Base-by-base conservation (phyloP, 1,140 invertebrate genomes). In the Meteorus sp. region DNA sequence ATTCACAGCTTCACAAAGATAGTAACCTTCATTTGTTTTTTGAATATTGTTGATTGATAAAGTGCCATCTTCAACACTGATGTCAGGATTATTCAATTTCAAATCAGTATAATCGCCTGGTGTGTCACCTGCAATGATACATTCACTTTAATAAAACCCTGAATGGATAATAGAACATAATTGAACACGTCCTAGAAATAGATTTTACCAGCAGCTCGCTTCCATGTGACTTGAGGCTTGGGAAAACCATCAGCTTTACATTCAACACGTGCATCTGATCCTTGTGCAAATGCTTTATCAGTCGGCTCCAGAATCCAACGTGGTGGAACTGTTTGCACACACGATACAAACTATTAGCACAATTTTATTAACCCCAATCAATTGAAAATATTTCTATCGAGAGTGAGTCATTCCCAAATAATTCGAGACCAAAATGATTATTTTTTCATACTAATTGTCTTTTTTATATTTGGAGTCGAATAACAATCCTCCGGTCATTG, bases 221-320 rank as follows among this genome's bases (percentile, higher is more conserved):
- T 97, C 95, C 95, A 98, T 63, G 91, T 92, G 11, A 97, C 91
- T 71, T 88, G 86, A 50, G 95, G 95, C 80, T 91, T 90, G 22
- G 95, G 95, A 79, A 95, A 96, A 61, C 95, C 95, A 81, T 95
- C 91, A 71, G 94, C 93, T 85, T 94, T 94, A 80, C 95, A 98
- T 85, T 97, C 93, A 65, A 97, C 88, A 73, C 92, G 88, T 56
- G 94, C 93, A 78, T 93, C 91, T 65, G 91, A 92, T 50, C 92
- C 92, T 80, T 97, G 91, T 66, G 94, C 93, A 81, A 97, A 96
- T 73, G 92, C 93, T 81, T 95, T 94, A 74, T 97, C 93, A 68
- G 92, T 92, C 15, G 95, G 95, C 79, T 97, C 94, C 67, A 95
- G 84, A 73, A 96, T 95, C 94, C 95, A 98, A 76, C 93, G 89